Evolutionary conservation across 2,797 vertebrate species (phyloP).

Genomic region (Gastrophryne carolinensis): DNA sequence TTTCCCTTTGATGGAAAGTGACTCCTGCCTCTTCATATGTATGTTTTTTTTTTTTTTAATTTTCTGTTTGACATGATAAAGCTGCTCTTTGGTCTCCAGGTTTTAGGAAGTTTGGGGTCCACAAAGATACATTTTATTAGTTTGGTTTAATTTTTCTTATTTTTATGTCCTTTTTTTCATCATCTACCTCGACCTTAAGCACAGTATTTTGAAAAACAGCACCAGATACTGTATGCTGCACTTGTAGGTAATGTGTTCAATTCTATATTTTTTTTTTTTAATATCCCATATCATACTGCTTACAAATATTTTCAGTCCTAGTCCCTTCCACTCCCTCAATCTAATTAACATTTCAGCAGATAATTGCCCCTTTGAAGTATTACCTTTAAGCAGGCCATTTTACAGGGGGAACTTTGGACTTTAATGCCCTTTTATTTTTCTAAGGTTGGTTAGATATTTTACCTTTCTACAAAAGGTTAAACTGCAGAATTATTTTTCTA

Average conservation of each 20-base stretch:
- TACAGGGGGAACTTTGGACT: no score
- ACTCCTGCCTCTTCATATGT: constrained; percentile 35
- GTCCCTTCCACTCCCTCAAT: not conserved
- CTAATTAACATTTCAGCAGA: constrained; percentile 21
- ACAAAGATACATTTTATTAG: constrained; percentile 55
- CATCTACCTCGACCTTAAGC: constrained; percentile 90
- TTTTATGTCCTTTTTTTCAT: constrained; percentile 41
- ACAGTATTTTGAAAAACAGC: constrained; percentile 72
- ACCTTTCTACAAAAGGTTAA: not conserved
- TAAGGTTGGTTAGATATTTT: not conserved
- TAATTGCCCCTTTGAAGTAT: not conserved
- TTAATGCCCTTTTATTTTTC: no score
- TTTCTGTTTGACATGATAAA: constrained; percentile 55
- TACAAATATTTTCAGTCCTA: not conserved
- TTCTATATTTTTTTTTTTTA: no score
- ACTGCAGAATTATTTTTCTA: not conserved
- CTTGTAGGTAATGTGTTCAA: constrained; percentile 12
- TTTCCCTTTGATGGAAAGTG: constrained; percentile 12
- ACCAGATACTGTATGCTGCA: constrained; percentile 60
- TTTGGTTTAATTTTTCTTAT: constrained; percentile 45
- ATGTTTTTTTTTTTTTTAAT: not conserved
- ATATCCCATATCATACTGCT: not conserved
- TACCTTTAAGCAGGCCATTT: not conserved
- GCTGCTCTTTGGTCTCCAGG: constrained; percentile 68
- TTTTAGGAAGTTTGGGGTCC: constrained; percentile 65